Evolutionary conservation across 2,888 invertebrate species (phyloP), one percentile per base, ranked within the genome.

Genomic region (Mimas tiliae): DNA sequence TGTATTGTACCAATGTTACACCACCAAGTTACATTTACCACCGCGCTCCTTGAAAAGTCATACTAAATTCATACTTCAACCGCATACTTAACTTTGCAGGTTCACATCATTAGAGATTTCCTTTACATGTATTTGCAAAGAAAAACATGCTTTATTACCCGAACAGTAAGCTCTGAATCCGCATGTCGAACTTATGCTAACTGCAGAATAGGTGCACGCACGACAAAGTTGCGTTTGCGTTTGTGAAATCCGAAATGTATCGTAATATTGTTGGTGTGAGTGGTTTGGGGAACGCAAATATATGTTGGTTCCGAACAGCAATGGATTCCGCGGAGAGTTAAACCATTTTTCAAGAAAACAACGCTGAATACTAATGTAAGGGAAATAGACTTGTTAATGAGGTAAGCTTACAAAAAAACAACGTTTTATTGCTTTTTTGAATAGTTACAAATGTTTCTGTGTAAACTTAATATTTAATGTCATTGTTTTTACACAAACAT

Each of bases 321-420:
- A 80, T 81, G 76, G 72, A 76, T 78, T 82, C 86, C 80, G 72
- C 67, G 51, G 87, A 83, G 86, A 83, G 76, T 84, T 75, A 69
- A 67, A 72, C 79, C 76, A 88, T 89, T 87, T 89, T 87, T 89
- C 88, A 86, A 71, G 79, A 77, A 83, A 86, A 86, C 84, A 78
- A 74, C 80, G 81, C 73, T 67, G 88, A 88, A 89, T 89, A 82
- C 80, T 78, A 85, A 82, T 81, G 76, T 70, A 65, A 66, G 69
- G 72, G 70, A 75, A 80, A 76, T 74, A 70, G 72, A 77, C 72
- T 80, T 67, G 70, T 74, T 83, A 77, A 81, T 81, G 42, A 65
- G 47, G 34, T 34, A 12, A 19, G 45, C 19, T 47, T 27, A 33
- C 33, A 64, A 55, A 53, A 34, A 50, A 27, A 64, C 42, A 27